phyloP scores from a whole-genome alignment of 2,113 vertebrate species.

The Notothenia rossii region DNA sequence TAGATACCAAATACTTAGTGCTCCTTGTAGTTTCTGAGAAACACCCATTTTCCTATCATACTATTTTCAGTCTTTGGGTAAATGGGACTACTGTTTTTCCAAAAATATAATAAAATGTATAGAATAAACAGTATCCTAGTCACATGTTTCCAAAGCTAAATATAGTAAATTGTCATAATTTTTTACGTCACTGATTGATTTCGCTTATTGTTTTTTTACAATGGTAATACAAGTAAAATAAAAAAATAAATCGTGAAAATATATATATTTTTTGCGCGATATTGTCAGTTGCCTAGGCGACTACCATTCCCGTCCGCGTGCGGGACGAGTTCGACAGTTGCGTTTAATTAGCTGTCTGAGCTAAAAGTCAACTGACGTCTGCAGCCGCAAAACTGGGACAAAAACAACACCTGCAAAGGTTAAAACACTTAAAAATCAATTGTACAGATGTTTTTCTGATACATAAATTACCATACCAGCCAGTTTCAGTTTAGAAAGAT shows the following conservation, averaged over 20 bases:
- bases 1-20: no score
- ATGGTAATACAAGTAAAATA: background rate
- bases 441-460: background rate
- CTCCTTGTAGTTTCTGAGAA: no score
- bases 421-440: background rate
- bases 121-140: no score
- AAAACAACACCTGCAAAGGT: slow-evolving; percentile 3
- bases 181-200: no score
- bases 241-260: no score
- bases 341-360: slow-evolving; percentile 58
- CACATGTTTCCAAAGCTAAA: no score
- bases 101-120: no score
- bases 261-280: background rate
- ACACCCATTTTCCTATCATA: no score
- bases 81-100: no score
- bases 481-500: background rate
- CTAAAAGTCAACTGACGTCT: slow-evolving; percentile 30
- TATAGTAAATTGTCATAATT: no score
- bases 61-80: no score
- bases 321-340: slow-evolving; percentile 59
- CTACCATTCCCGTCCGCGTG: background rate
- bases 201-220: no score
- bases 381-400: background rate
- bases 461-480: background rate
- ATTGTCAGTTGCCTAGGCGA: slow-evolving; percentile 36